Evolutionary conservation across 2,888 invertebrate genomes (phyloP), one percentile per base, ranked within the genome.

Genomic region (Caenorhabditis uteleia): DNA sequence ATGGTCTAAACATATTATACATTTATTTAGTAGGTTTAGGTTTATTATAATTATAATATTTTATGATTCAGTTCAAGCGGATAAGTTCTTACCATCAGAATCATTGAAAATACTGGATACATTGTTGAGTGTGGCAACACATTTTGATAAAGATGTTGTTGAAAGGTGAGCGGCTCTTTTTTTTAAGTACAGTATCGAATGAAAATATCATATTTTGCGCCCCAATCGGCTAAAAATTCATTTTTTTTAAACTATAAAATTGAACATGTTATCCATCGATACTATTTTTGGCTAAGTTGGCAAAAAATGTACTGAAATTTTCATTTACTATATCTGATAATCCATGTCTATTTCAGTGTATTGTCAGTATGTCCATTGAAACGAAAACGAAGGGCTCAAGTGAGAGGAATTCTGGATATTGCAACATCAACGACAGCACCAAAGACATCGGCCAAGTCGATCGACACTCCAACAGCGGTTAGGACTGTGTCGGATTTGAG

Each of bases 391-490:
- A 44, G 56, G 7, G 39, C 47, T 38, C 62, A 62, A 27, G 16
- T 62, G 5, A 51, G 47, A 10, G 43, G 40, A 12, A 62, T 62
- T 29, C 39, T 62, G 5, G 39, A 43, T 18, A 62, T 62, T 33
- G 39, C 48, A 3, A 33, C 20, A 2, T 23, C 20, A 2, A 14
- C 38, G 3, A 26, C 2, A 5, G 12, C 48, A 3, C 25, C 55
- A 36, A 12, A 18, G 18, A 47, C 20, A 10, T 34, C 6, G 21
- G 25, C 25, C 8, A 25, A 45, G 31, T 25, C 44, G 23, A 21
- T 23, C 21, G 27, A 26, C 3, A 39, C 53, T 14, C 56, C 38
- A n/a, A 64, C 64, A 10, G 58, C 58, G n/a, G 39, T n/a, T n/a
- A n/a, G n/a, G n/a, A n/a, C 10, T 10, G 16, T 12, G 6, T 39